phyloP scores from a whole-genome alignment of 37 sponge, comb jelly and placozoan genomes.

The Lycopodina hypogea region DNA sequence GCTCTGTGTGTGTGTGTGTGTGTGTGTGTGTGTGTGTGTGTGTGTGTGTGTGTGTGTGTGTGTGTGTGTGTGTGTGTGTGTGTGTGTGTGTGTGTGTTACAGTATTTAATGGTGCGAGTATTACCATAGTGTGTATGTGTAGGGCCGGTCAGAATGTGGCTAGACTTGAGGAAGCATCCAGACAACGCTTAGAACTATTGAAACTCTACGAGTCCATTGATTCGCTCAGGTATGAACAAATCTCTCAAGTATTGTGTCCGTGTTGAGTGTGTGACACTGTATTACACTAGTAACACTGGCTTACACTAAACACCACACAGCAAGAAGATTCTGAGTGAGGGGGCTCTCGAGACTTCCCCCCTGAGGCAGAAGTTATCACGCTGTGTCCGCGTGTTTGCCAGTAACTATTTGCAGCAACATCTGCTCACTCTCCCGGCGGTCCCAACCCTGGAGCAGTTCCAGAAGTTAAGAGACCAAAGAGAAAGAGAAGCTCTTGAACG shows the following conservation, averaged over 20 bases:
- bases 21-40: neutral
- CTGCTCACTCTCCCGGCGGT: constrained; percentile 59
- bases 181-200: constrained; percentile 41
- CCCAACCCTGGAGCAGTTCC: constrained; percentile 58
- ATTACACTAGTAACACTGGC: no score
- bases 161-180: constrained; percentile 34
- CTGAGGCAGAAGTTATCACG: constrained; percentile 32
- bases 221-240: constrained; percentile 42
- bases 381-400: constrained; percentile 56
- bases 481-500: constrained; percentile 61
- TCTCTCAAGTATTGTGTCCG: neutral
- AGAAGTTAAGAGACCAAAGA: constrained; percentile 34
- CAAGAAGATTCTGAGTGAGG: constrained; percentile 49
- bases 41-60: neutral
- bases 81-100: no score
- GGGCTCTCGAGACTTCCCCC: constrained; percentile 18
- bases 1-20: constrained; percentile 31
- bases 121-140: neutral
- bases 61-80: no score
- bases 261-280: neutral
- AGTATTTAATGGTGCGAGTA: no score
- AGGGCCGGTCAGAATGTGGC: constrained; percentile 58
- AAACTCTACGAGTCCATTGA: constrained; percentile 63
- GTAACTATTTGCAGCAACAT: constrained; percentile 75
- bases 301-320: constrained; percentile 47